Base-by-base conservation (phyloP, 2,113 vertebrate genomes). In the Festucalex cinctus region DNA sequence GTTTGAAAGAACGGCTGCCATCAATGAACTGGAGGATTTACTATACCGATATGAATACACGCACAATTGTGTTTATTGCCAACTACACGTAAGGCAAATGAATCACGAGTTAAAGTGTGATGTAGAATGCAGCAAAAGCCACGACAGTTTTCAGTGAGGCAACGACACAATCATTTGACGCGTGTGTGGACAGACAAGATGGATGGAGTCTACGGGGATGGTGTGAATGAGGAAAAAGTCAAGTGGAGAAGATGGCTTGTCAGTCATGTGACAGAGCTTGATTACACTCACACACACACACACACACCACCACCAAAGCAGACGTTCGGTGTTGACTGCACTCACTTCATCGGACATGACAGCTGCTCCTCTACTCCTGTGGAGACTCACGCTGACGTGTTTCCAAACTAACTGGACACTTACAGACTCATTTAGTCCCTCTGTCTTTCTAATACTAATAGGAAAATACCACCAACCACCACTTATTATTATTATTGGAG, bases 311-410 rank as follows among this genome's bases (percentile, higher is more conserved):
- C 80, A 75, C 69, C 76, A 68, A 80, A 80, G 62, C 73, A 65
- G 70, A 78, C 67, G 66, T 61, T 63, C 78, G 88, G 83, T 87
- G 87, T 86, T 88, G 88, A 86, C 89, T 88, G 83, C 83, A 71
- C 77, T 72, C 78, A 82, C 87, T 90, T 77, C 62, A 88, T 90
- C 71, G 80, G 68, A 88, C 88, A 89, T 88, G 88, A 88, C 90
- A 90, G 82, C 86, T 82, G 83, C 73, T 84, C 46, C 73, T 84
- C 70, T 65, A 62, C 68, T 83, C 71, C 73, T 74, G 77, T 62
- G 69, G 74, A 87, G 79, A 70, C 63, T 39, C 53, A 28, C 16
- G 53, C 32, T 32, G 54, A 17, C 32, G 16, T 19, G 26, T 32
- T 57, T 57, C 54, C 26, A 32, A 57, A 57, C 54, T 16, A 57